A percentile compares a stretch with the other conserved stretches of the same genome.
Evolutionary conservation across 2,113 vertebrate genomes (phyloP).

Genomic region (Albula goreensis): DNA sequence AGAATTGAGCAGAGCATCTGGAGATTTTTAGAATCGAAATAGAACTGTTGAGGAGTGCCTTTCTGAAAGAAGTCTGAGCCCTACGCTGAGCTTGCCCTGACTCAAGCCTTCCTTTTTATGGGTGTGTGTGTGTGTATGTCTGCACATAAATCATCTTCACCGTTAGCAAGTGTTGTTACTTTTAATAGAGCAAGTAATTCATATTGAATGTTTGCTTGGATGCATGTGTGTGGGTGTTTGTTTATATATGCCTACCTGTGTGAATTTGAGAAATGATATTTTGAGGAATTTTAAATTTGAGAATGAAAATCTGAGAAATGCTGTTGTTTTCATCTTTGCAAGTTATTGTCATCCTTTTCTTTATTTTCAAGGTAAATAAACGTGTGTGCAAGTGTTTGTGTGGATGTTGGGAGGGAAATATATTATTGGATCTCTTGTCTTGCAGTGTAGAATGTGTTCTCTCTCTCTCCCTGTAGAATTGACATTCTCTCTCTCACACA

Average conservation of each 20-base stretch:
- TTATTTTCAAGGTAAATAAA: not conserved
- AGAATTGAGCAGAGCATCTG: slow-evolving; percentile 46
- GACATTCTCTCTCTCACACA: slow-evolving; percentile 52
- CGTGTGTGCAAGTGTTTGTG: slow-evolving; percentile 15
- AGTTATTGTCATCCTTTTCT: too few relatives aligned
- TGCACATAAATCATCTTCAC: too few relatives aligned
- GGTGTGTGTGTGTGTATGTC: not conserved
- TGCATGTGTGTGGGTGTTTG: not conserved
- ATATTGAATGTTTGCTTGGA: not conserved
- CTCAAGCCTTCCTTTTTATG: too few relatives aligned
- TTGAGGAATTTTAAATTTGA: not conserved
- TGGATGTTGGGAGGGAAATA: not conserved
- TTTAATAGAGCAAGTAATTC: not conserved
- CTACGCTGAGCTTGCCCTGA: too few relatives aligned
- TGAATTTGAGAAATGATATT: not conserved
- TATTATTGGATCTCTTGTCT: not conserved
- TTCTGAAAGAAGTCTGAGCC: not conserved
- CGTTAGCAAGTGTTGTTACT: too few relatives aligned
- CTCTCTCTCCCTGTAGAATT: not conserved
- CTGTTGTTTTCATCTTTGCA: too few relatives aligned
- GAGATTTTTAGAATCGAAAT: not conserved
- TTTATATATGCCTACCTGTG: not conserved
- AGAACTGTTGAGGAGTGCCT: not conserved
- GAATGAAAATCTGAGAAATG: not conserved
- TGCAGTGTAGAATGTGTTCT: not conserved